These are phyloP conservation scores for Perizoma affinitatum DNA, from an alignment of 2,888 invertebrate genomes.

Conservation along the genomic window DNA sequence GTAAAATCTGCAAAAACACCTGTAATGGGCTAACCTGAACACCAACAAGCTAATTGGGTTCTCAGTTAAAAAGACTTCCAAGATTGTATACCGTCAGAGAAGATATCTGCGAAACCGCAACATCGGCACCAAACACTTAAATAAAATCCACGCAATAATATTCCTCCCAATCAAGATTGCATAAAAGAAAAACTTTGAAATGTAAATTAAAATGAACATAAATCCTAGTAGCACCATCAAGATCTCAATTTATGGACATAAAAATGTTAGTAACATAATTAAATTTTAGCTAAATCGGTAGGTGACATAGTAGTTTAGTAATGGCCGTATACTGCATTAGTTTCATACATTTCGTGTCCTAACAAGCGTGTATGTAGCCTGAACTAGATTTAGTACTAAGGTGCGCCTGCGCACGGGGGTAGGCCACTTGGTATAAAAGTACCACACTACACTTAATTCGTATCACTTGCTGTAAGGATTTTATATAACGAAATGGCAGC, in stretches of 20 bases:
- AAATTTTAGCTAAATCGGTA: slow-evolving; percentile 21
- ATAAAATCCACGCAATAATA: background rate
- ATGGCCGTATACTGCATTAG: slow-evolving; percentile 21
- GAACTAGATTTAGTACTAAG: slow-evolving; percentile 50
- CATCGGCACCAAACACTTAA: too few relatives aligned
- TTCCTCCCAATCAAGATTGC: slow-evolving; percentile 5
- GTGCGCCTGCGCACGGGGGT: slow-evolving; percentile 61
- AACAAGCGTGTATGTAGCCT: slow-evolving; percentile 33
- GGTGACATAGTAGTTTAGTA: slow-evolving; percentile 22
- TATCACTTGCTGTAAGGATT: slow-evolving; percentile 77
- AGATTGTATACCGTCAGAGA: too few relatives aligned
- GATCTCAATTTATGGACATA: slow-evolving; percentile 14
- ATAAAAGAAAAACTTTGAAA: slow-evolving; percentile 12
- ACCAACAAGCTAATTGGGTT: too few relatives aligned
- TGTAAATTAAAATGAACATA: slow-evolving; percentile 18
- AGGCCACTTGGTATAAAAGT: slow-evolving; percentile 73
- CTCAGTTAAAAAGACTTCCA: too few relatives aligned
- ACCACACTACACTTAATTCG: slow-evolving; percentile 56
- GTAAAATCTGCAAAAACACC: too few relatives aligned
- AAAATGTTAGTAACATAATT: slow-evolving; percentile 28
- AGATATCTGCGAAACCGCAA: too few relatives aligned
- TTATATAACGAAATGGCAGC: slow-evolving; percentile 78
- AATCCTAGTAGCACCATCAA: slow-evolving; percentile 14
- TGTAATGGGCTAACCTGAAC: too few relatives aligned
- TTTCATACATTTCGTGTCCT: slow-evolving; percentile 34